Evolutionary conservation across 2,888 invertebrate genomes (phyloP).

Genomic region (Cryptus armator): DNA sequence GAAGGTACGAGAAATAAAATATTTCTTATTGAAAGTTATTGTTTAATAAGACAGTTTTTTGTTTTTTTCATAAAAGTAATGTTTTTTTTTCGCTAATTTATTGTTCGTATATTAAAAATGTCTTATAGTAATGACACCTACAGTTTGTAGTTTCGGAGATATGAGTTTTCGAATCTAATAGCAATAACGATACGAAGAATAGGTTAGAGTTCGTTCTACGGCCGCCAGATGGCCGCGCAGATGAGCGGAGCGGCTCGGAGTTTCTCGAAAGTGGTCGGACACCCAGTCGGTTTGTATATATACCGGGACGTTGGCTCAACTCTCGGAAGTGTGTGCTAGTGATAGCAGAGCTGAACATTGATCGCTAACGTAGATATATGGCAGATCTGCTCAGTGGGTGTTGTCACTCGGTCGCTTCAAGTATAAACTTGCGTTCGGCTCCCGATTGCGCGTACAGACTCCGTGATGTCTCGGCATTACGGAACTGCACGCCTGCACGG

Average conservation of each 20-base stretch:
- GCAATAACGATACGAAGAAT: background rate
- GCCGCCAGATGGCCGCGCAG: slow-evolving; percentile 56
- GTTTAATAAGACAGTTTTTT: no score
- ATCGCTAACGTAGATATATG: slow-evolving; percentile 86
- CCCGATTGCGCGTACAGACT: slow-evolving; percentile 86
- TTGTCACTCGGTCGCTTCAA: slow-evolving; percentile 88
- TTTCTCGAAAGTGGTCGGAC: slow-evolving; percentile 71
- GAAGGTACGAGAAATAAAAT: no score
- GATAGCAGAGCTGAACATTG: slow-evolving; percentile 89
- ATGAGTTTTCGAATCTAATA: background rate
- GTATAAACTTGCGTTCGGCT: slow-evolving; percentile 86
- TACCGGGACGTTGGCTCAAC: fast-evolving
- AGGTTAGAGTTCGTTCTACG: background rate
- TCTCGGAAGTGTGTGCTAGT: slow-evolving; percentile 87
- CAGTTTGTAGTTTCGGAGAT: no score
- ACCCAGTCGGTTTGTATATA: slow-evolving; percentile 69
- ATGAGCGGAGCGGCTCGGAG: background rate
- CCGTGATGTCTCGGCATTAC: slow-evolving; percentile 73
- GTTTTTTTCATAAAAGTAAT: background rate
- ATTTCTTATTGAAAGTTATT: no score
- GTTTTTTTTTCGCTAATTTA: background rate
- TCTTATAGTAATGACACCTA: background rate
- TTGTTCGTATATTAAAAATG: background rate
- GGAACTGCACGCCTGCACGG: slow-evolving; percentile 86
- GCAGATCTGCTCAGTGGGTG: slow-evolving; percentile 89